phyloP scores from a whole-genome alignment of 2,888 invertebrate species.

The Caradrina clavipalpis region DNA sequence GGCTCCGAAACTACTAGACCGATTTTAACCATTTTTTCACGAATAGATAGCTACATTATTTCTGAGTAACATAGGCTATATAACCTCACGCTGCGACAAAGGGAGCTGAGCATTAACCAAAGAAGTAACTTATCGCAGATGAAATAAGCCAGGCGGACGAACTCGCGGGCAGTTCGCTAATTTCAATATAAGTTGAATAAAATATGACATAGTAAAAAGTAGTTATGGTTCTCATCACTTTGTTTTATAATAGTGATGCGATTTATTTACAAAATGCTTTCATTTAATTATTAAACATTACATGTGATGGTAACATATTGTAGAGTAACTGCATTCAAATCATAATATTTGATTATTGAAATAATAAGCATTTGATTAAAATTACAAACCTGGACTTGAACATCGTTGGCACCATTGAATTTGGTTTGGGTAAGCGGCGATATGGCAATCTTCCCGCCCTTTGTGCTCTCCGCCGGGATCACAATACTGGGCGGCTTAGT shows the following conservation, averaged over 20 bases:
- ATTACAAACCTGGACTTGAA: slow-evolving; percentile 73
- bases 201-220: neutral
- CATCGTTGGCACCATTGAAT: slow-evolving; percentile 67
- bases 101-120: too few species aligned
- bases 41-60: too few species aligned
- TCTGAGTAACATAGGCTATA: too few species aligned
- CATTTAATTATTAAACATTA: slow-evolving; percentile 1
- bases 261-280: slow-evolving; percentile 3
- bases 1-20: too few species aligned
- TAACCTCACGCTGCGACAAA: too few species aligned
- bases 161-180: too few species aligned
- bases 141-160: too few species aligned
- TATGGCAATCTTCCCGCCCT: slow-evolving; percentile 77
- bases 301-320: neutral
- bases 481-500: slow-evolving; percentile 67
- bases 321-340: neutral
- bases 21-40: too few species aligned
- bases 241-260: slow-evolving; percentile 14
- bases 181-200: too few species aligned
- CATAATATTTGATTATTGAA: neutral
- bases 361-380: neutral
- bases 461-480: slow-evolving; percentile 77
- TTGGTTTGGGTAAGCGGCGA: slow-evolving; percentile 74
- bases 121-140: too few species aligned
- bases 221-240: neutral